A percentile compares a stretch with the other conserved stretches of the same genome.
Conservation (phyloP, 2,888 invertebrate species). For the Zaprionus bogoriensis region DNA sequence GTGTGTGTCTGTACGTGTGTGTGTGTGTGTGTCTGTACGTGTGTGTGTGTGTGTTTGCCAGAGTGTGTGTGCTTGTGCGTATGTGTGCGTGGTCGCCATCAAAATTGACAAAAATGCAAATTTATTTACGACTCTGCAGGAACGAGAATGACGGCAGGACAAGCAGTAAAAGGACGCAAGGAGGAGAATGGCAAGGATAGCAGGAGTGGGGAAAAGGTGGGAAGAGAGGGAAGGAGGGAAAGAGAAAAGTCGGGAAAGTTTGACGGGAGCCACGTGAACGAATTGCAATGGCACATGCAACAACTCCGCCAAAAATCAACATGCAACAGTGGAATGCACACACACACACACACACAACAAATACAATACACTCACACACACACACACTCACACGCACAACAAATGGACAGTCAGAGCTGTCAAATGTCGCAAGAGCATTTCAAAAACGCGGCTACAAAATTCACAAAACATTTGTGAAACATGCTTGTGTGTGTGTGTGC, state of each 20-base stretch:
- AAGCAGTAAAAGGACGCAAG: background rate
- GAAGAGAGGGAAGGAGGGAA: background rate
- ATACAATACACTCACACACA: constrained; percentile 13
- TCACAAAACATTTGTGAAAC: constrained; percentile 60
- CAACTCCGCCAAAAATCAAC: constrained; percentile 64
- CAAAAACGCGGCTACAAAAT: constrained; percentile 65
- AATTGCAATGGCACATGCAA: constrained; percentile 47
- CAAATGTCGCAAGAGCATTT: constrained; percentile 73
- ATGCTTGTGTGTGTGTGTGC: constrained; percentile 11
- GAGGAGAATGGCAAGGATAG: background rate
- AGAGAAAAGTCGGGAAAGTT: constrained; percentile 25
- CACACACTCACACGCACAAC: constrained; percentile 26
- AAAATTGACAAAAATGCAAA: constrained; percentile 78
- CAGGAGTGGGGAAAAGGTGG: background rate
- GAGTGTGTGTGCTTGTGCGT: constrained; percentile 5
- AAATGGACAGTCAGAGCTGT: constrained; percentile 67
- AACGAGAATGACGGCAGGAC: constrained; percentile 8
- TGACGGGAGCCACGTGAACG: constrained; percentile 57
- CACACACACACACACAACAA: constrained; percentile 15
- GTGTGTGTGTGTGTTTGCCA: constrained; percentile 1
- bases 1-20: background rate
- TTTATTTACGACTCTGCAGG: constrained; percentile 66
- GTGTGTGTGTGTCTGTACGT: constrained; percentile 26
- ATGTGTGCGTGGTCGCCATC: constrained; percentile 49
- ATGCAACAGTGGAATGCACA: constrained; percentile 46